These are phyloP conservation scores for Tokudaia muenninki DNA, from an alignment of 2,797 vertebrate genomes.

Conservation along the genomic window DNA sequence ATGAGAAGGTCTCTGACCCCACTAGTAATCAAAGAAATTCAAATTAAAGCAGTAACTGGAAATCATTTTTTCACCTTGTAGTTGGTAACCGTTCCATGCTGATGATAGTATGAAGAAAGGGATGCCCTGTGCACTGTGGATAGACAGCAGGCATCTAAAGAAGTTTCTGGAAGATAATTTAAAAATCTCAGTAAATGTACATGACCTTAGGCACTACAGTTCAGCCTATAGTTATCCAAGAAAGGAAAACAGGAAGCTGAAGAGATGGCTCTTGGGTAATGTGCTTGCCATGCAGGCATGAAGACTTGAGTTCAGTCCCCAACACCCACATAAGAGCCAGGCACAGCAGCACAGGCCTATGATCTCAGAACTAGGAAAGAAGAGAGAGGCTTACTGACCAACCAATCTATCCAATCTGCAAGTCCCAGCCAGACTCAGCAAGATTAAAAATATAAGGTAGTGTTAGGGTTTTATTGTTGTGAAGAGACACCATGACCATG, in stretches of 20 bases:
- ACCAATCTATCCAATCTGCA: neutral
- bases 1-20: slow-evolving; percentile 71
- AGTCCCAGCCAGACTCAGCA: neutral
- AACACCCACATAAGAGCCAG: neutral
- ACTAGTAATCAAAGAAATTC: slow-evolving; percentile 75
- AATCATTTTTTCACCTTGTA: slow-evolving; percentile 62
- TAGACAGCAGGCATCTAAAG: neutral
- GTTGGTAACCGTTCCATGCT: slow-evolving; percentile 44
- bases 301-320: neutral
- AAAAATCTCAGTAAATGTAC: slow-evolving; percentile 44
- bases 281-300: neutral
- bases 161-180: slow-evolving; percentile 53
- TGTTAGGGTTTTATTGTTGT: neutral
- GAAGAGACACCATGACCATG: neutral
- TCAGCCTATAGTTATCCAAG: slow-evolving; percentile 52
- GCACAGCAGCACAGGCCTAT: neutral
- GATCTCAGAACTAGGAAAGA: neutral
- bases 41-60: slow-evolving; percentile 61
- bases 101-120: neutral
- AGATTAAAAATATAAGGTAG: neutral
- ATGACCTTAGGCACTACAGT: slow-evolving; percentile 36
- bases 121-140: neutral
- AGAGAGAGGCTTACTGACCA: neutral
- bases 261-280: neutral
- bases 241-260: neutral